Base-by-base conservation (phyloP, 2,888 invertebrate genomes). In the Drosophila algonquin region DNA sequence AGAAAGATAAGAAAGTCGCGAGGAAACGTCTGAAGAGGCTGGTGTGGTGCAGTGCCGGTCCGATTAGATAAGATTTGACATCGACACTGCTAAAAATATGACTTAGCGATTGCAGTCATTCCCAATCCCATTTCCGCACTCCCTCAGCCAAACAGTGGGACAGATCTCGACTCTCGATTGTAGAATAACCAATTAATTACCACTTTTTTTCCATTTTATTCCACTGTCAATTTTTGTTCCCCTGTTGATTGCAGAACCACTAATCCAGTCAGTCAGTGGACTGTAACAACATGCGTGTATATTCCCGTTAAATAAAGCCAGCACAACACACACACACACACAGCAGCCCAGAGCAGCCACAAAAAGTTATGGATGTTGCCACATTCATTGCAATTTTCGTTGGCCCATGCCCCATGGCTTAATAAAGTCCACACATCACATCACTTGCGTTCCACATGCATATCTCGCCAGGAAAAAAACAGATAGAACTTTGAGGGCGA, bases 401-500 rank as follows among this genome's bases (percentile, higher is more conserved):
- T 40, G 40, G 40, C 14, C 40, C 40, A n/a, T 40, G 40, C 35
- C 35, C 3, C 35, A 35, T 40, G 40, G 40, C 40, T 40, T 40
- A 40, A 40, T 40, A 40, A 40, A 40, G 40, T 40, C n/a, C 40
- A 40, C 40, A 40, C 40, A 40, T 40, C 40, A 40, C 40, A 40
- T 40, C 40, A 40, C 40, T 40, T 40, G 7, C n/a, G n/a, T 40
- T 40, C 40, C 40, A 40, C 40, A n/a, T 40, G 7, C 40, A 40
- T 40, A 14, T 40, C 14, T 6, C 14, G 14, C 14, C 40, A 5
- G 0, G 7, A 40, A 7, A n/a, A 40, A 24, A 24, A 5, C 4
- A 24, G 24, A 24, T n/a, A 40, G 40, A 14, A 6, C 40, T n/a
- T 2, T 1, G 40, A 5, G 6, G 40, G 5, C 4, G 40, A 12